Evolutionary conservation across 2,113 vertebrate genomes (phyloP).

Genomic region (Periophthalmodon schlosseri): DNA sequence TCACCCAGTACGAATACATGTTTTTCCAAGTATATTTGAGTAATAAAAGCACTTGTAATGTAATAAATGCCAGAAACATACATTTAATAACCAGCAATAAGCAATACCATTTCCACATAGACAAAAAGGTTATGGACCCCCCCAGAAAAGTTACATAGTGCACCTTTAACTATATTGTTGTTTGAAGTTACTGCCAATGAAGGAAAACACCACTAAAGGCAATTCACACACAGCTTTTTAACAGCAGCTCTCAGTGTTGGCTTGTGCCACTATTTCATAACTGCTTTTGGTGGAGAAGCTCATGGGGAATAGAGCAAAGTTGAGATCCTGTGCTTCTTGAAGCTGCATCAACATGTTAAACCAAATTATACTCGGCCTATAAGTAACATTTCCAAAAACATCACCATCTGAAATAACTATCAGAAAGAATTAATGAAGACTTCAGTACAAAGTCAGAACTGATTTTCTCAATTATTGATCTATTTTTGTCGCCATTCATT

Average conservation of each 20-base stretch:
- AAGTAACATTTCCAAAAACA: neutral
- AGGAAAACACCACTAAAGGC: neutral
- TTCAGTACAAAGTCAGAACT: too few species aligned
- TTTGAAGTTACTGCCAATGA: neutral
- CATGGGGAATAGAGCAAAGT: neutral
- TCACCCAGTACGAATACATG: too few species aligned
- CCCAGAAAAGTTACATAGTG: too few species aligned
- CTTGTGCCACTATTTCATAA: neutral
- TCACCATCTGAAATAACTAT: too few species aligned
- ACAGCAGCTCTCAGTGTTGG: neutral
- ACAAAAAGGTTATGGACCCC: too few species aligned
- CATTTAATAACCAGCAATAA: too few species aligned
- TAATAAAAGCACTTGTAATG: too few species aligned
- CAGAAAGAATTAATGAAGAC: too few species aligned
- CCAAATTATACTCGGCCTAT: neutral
- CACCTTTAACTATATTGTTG: neutral
- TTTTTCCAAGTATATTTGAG: too few species aligned
- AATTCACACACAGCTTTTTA: neutral
- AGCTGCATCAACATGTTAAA: neutral
- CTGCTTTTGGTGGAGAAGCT: neutral
- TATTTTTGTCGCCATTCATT: neutral
- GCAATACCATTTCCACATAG: too few species aligned
- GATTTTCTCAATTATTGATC: neutral
- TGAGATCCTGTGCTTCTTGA: neutral
- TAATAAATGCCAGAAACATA: too few species aligned